Evolutionary conservation across 2,113 vertebrate species (phyloP).

Genomic region (Zosterops japonicus): DNA sequence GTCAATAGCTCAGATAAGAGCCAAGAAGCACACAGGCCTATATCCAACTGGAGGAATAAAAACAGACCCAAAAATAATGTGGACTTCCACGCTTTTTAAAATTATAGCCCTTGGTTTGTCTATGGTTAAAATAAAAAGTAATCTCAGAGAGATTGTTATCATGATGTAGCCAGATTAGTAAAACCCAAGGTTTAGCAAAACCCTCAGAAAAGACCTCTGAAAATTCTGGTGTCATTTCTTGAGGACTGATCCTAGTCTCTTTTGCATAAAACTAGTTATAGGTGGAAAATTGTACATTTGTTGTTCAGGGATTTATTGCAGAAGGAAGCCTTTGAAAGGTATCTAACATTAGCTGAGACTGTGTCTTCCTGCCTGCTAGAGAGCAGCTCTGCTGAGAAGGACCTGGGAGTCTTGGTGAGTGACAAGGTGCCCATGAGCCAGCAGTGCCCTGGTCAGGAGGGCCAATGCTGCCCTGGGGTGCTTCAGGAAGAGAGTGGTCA

Average conservation of each 20-base stretch:
- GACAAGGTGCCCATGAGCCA: background rate
- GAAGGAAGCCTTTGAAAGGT: background rate
- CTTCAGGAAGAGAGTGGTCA: background rate
- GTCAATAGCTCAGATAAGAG: background rate
- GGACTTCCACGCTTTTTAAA: background rate
- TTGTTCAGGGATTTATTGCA: background rate
- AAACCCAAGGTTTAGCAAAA: background rate
- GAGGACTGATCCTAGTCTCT: background rate
- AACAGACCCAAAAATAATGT: background rate
- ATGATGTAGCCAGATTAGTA: background rate
- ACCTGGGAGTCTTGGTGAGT: background rate
- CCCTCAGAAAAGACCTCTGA: background rate
- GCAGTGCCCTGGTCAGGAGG: background rate
- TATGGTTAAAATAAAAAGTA: background rate
- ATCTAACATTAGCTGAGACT: background rate
- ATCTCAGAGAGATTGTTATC: background rate
- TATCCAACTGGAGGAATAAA: background rate
- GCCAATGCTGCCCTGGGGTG: rapidly evolving
- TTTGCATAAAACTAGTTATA: background rate
- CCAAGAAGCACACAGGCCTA: background rate
- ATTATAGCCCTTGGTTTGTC: background rate
- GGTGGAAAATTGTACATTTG: background rate
- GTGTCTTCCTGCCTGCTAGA: background rate
- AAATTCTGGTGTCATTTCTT: background rate
- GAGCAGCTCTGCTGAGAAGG: background rate